phyloP scores from a whole-genome alignment of 2,797 vertebrate species.

The Mormyrops boulengeri region DNA sequence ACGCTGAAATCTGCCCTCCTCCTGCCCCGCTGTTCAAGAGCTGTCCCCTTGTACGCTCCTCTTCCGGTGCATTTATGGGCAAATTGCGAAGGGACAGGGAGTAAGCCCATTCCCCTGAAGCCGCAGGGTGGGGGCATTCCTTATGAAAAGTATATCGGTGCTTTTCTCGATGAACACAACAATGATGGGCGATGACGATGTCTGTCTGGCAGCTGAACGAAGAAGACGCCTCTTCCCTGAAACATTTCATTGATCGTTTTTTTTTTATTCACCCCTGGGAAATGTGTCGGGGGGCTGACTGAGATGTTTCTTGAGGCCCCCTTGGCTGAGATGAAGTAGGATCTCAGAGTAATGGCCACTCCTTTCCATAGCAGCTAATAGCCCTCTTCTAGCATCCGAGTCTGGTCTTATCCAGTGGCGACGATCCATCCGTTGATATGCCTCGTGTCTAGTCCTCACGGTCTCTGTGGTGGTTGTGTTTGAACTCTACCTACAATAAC shows the following conservation, averaged over 20 bases:
- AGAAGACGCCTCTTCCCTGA: background rate
- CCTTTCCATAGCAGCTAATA: background rate
- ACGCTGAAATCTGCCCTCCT: conserved; percentile 4
- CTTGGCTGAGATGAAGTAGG: background rate
- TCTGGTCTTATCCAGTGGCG: background rate
- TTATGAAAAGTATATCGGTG: background rate
- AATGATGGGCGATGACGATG: background rate
- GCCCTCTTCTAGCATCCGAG: background rate
- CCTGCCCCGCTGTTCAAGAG: background rate
- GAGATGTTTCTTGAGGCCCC: background rate
- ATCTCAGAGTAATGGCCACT: background rate
- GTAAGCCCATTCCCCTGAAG: background rate
- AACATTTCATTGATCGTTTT: background rate
- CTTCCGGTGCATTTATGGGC: background rate
- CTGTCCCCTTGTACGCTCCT: background rate
- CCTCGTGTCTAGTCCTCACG: background rate
- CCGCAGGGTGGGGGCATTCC: background rate
- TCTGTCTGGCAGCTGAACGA: background rate
- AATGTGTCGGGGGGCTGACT: background rate
- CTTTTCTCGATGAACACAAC: background rate
- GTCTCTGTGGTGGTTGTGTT: background rate
- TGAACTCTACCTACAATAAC: background rate
- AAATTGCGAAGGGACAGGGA: background rate
- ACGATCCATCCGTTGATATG: background rate
- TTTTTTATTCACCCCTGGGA: background rate